A percentile compares a stretch with the other conserved stretches of the same genome.
Conservation (phyloP, 2,113 vertebrate genomes). For the Aldabrachelys gigantea region DNA sequence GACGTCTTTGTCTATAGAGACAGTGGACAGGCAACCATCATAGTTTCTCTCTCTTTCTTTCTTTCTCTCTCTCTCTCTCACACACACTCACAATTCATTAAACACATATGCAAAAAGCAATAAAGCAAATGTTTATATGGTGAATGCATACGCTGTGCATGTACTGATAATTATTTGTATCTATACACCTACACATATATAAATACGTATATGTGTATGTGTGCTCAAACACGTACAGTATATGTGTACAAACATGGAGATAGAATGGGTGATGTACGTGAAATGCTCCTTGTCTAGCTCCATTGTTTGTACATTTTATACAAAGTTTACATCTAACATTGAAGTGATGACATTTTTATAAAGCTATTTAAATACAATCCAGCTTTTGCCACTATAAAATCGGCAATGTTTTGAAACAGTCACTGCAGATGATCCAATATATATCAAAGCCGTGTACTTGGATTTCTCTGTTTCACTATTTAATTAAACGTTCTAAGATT, state of each 20-base stretch:
- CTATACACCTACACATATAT: fast-evolving
- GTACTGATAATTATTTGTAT: fast-evolving
- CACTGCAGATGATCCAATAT: background rate
- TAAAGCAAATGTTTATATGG: fast-evolving
- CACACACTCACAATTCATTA: background rate
- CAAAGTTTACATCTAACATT: background rate
- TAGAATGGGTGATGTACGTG: background rate
- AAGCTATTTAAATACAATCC: background rate
- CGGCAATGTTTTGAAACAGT: background rate
- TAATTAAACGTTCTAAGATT: background rate
- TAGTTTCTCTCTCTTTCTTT: background rate
- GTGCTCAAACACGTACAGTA: fast-evolving
- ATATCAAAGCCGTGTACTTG: background rate
- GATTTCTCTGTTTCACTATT: background rate
- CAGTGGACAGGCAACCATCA: background rate
- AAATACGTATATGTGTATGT: fast-evolving
- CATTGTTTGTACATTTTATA: background rate
- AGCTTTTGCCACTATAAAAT: too few species aligned
- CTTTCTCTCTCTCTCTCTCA: too few species aligned
- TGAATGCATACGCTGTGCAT: fast-evolving
- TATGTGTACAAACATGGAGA: background rate
- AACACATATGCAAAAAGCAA: background rate
- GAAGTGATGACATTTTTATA: background rate
- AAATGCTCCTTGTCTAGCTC: fast-evolving
- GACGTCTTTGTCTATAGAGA: constrained; percentile 9